Evolutionary conservation across 2,888 invertebrate genomes (phyloP), one percentile per base, ranked within the genome.

Genomic region (Dryobotodes eremita): DNA sequence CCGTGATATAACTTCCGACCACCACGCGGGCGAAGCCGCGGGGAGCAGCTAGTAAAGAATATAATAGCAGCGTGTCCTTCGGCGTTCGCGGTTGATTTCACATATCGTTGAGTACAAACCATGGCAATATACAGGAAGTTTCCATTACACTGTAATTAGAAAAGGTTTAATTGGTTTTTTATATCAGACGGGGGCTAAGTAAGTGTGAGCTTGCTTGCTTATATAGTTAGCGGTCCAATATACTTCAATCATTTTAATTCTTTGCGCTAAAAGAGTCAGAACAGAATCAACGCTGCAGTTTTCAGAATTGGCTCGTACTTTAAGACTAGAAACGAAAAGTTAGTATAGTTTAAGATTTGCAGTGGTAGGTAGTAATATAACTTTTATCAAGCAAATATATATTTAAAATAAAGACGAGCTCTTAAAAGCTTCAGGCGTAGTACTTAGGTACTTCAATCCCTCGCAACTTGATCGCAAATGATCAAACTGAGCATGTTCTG

Each of bases 51-150:
- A n/a, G n/a, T 90, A 92, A 80, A 91, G 89, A 90, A 82, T 86
- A 86, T 88, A 89, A 82, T 84, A 84, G 87, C 89, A 85, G 80
- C 80, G 70, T 84, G 91, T 90, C 92, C 92, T 91, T 92, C 91
- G 70, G 84, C 31, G 31, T 91, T 92, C 91, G 80, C 92, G 93
- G 90, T 92, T 94, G 88, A 94, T 93, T 94, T 89, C 91, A 92
- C 92, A 89, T 86, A 90, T 89, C 89, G 90, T 89, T 81, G 82
- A 82, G 75, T 80, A 79, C 80, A 79, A 84, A 85, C 88, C 89
- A 86, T 86, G 71, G 83, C 70, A 50, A 62, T 70, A 82, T 89
- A 92, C 89, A 92, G 91, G 88, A 83, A 85, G 89, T 87, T 81
- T 75, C 77, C 26, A 74, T 88, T 71, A 74, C 82, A 71, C 23